Base-by-base conservation (phyloP, 2,113 vertebrate species). In the Aphyosemion australe region DNA sequence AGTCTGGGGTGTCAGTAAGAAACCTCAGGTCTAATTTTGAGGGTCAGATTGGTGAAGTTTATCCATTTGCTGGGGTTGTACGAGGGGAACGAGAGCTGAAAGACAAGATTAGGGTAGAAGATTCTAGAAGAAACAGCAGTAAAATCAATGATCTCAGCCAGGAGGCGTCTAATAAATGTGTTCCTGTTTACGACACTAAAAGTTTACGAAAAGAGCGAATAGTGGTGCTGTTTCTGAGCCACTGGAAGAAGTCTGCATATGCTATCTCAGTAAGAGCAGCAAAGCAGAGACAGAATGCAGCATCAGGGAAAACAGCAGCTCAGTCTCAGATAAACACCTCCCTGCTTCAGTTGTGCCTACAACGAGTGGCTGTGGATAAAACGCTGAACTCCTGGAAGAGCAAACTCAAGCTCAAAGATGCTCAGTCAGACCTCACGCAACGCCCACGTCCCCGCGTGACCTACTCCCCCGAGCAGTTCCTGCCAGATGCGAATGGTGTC, bases 191-290 rank as follows among this genome's bases (percentile, higher is more conserved):
- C 0, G 94, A 95, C 66, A 89, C 87, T 0, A 91, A 81, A 53
- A 94, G 88, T 53, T 81, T 96, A 32, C 92, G 95, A 74, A 97
- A 97, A 86, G 95, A 97, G 49, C 92, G 96, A 6, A 96, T 96
- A 0, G 93, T 97, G 43, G 92, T 93, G 72, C 90, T 98, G 46
- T 98, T 98, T 79, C 85, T 98, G 39, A 90, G 94, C 68, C 95
- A 98, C 89, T 98, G 97, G 96, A 96, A 94, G 82, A 95, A 91
- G 66, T 95, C 94, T 0, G 93, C 95, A 1, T 95, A 91, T 39
- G 84, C 91, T 0, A 90, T 88, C 8, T 92, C 93, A 18, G 70
- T 92, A 60, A 87, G 80, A 85, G 78, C 90, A 1, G 86, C 64
- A 0, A 87, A 48, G 47, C 42, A 78, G 69, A 84, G 79, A 59